phyloP scores from a whole-genome alignment of 1,140 invertebrate species.

The Nylanderia fulva region DNA sequence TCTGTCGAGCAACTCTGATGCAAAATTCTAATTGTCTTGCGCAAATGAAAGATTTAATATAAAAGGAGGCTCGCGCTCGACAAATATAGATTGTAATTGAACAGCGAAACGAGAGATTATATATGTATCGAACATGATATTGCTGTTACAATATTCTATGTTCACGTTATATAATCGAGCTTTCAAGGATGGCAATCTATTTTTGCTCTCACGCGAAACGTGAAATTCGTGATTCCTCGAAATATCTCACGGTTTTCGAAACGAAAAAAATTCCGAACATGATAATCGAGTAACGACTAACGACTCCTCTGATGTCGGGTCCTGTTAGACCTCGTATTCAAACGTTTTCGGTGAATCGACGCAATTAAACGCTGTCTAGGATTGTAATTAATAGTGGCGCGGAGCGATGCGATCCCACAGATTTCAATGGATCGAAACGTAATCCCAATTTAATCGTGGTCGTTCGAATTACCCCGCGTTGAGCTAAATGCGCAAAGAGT shows the following conservation, averaged over 20 bases:
- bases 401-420: not conserved
- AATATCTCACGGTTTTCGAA: not conserved
- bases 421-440: conserved; percentile 54
- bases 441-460: conserved; percentile 68
- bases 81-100: conserved; percentile 2
- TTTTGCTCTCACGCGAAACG: not conserved
- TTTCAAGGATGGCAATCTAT: not conserved
- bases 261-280: not conserved
- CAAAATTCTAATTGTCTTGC: not conserved
- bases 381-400: conserved; percentile 39
- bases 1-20: not conserved
- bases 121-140: not conserved
- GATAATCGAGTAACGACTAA: not conserved
- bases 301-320: too few relatives aligned
- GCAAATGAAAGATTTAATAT: not conserved
- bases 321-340: not conserved
- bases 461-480: conserved; percentile 19
- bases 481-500: conserved; percentile 58
- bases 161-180: not conserved
- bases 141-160: not conserved
- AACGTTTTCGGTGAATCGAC: conserved; percentile 13
- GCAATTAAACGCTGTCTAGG: conserved; percentile 21
- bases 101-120: not conserved
- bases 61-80: not conserved
- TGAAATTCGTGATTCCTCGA: not conserved